phyloP scores from a whole-genome alignment of 53 echinoderm and acorn worm genomes.

The Apostichopus leukothele region DNA sequence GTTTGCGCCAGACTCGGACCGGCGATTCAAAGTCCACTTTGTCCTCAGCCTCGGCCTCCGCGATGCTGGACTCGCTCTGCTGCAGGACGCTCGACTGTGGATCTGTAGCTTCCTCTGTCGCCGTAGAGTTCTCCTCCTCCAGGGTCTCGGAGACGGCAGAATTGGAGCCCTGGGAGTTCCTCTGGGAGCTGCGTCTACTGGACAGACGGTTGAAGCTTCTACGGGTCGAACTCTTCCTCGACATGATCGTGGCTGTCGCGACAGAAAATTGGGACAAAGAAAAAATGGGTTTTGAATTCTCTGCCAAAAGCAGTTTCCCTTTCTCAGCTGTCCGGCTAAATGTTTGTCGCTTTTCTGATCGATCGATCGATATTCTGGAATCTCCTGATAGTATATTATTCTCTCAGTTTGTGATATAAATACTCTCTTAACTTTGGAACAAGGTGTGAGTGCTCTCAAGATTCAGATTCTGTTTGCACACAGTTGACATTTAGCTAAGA shows the following conservation, averaged over 20 bases:
- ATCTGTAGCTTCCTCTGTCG: constrained; percentile 14
- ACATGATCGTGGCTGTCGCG: constrained; percentile 77
- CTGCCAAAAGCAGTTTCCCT: no score
- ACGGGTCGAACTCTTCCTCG: constrained; percentile 74
- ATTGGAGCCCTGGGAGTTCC: constrained; percentile 50
- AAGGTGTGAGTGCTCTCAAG: no score
- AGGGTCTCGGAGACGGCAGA: constrained; percentile 60
- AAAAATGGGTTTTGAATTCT: no score
- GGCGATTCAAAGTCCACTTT: constrained; percentile 63
- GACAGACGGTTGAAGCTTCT: constrained; percentile 68
- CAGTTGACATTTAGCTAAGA: no score
- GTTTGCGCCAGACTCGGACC: constrained; percentile 74
- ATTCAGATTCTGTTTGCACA: no score
- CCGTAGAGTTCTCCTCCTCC: constrained; percentile 31
- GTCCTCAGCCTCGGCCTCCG: constrained; percentile 74
- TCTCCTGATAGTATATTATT: no score
- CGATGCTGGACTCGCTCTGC: constrained; percentile 72
- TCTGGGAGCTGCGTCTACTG: constrained; percentile 61
- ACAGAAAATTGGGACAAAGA: no score
- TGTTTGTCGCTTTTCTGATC: no score
- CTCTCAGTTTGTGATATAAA: no score
- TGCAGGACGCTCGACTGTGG: constrained; percentile 18
- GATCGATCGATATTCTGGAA: no score
- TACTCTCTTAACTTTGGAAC: no score
- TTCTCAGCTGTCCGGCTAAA: no score